Evolutionary conservation across 1,140 invertebrate genomes (phyloP).

Genomic region (Caenorhabditis brenneri): DNA sequence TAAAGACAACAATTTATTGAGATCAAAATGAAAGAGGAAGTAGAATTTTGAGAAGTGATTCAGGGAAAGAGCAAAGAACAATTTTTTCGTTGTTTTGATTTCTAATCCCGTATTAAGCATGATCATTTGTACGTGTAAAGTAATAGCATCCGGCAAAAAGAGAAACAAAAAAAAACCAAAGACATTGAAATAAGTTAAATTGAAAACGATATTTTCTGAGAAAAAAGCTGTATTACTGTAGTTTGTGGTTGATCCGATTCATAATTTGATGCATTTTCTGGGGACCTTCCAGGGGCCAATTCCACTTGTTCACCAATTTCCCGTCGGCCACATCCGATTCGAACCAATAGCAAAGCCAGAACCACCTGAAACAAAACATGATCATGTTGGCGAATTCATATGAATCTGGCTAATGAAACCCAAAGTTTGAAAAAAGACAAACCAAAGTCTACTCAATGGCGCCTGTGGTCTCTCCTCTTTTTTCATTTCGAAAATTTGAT

Average conservation of each 20-base stretch:
- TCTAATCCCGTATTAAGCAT: not conserved
- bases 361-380: conserved; percentile 65
- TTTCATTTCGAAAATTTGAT: conserved; percentile 69
- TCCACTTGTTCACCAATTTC: conserved; percentile 66
- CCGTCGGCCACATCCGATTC: conserved; percentile 66
- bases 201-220: no score
- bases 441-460: conserved; percentile 58
- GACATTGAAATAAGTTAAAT: not conserved
- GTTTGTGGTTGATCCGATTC: conserved; percentile 42
- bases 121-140: not conserved
- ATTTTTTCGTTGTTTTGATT: not conserved
- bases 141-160: not conserved
- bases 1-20: conserved; percentile 5
- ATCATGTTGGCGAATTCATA: not conserved
- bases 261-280: conserved; percentile 58
- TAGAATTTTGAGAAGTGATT: no score
- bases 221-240: conserved; percentile 15
- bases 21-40: not conserved
- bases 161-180: not conserved
- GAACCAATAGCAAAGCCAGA: conserved; percentile 68
- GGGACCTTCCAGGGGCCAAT: conserved; percentile 65
- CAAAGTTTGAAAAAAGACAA: not conserved
- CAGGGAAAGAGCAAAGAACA: not conserved
- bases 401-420: conserved; percentile 14
- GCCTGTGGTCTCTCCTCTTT: conserved; percentile 59